These are phyloP conservation scores for Lasiommata megera DNA, from an alignment of 2,888 invertebrate species.

Conservation along the genomic window DNA sequence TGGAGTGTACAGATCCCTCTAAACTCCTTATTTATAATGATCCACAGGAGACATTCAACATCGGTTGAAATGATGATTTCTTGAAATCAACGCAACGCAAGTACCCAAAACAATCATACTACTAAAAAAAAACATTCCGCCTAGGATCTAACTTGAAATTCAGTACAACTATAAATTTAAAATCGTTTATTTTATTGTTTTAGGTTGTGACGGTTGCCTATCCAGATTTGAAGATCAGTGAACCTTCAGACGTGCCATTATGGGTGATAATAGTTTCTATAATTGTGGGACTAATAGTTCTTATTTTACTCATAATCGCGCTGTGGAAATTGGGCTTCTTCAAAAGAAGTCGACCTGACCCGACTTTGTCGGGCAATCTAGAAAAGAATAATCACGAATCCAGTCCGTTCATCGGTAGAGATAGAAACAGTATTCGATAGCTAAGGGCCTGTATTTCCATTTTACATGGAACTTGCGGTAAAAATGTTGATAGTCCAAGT, in stretches of 20 bases:
- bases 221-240: conserved; percentile 89
- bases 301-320: conserved; percentile 89
- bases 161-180: background rate
- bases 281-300: conserved; percentile 90
- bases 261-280: conserved; percentile 95
- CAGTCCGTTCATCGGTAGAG: conserved; percentile 82
- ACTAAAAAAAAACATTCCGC: too few species aligned
- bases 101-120: too few species aligned
- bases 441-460: conserved; percentile 38
- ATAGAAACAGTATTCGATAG: conserved; percentile 74
- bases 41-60: too few species aligned
- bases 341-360: conserved; percentile 91
- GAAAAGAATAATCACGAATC: conserved; percentile 87
- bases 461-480: conserved; percentile 31
- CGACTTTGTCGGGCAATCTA: conserved; percentile 89
- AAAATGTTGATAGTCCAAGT: conserved; percentile 24
- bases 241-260: conserved; percentile 88
- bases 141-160: too few species aligned
- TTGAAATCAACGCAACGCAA: too few species aligned
- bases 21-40: too few species aligned
- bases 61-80: too few species aligned
- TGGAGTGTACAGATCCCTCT: too few species aligned
- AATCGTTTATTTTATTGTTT: conserved; percentile 23
- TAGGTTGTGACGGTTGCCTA: conserved; percentile 92
- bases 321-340: conserved; percentile 96